Evolutionary conservation across 2,797 vertebrate genomes (phyloP), one percentile per base, ranked within the genome.

Genomic region (Sebastes reedi): DNA sequence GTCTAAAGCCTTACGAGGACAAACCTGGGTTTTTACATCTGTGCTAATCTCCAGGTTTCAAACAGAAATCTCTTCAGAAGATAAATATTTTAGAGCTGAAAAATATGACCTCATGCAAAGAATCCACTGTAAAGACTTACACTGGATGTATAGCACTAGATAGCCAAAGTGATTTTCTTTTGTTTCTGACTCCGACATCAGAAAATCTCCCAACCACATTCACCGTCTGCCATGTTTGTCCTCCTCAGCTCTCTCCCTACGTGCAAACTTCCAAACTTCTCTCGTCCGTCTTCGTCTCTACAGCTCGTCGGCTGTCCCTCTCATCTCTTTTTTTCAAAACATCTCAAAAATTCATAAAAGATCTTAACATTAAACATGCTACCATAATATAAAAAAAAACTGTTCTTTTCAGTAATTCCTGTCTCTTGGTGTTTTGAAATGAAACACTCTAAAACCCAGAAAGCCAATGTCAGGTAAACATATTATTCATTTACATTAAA

Each of bases 211-310:
- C 60, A 50, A 77, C 79, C 71, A 90, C 79, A 88, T 90, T 88
- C 86, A 32, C 67, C 68, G 18, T 81, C 81, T 73, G 75, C 80
- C 79, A 13, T 27, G 62, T 80, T 85, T 60, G 25, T 84, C 79
- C 70, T 87, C 81, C 81, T 72, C 54, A 59, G 27, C 86, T 87
- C 88, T 90, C 77, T 70, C 6, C 89, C 88, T 71, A 89, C 87
- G 61, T 94, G 86, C 92, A 92, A 93, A 91, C 87, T 79, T 88
- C 83, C 87, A 87, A 81, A 67, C 81, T 72, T 84, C 87, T 92
- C 89, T 86, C 75, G 24, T 42, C 55, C 39, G 2, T 74, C 70
- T 88, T 83, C 55, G 29, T 72, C 65, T 74, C 68, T 32, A 75
- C 84, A 24, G 76, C 77, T 73, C 56, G 60, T 69, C 82, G 58